Percentiles rank a stretch among this genome's conserved stretches.
Conservation (phyloP, 2,113 vertebrate genomes). For the Bubo bubo region DNA sequence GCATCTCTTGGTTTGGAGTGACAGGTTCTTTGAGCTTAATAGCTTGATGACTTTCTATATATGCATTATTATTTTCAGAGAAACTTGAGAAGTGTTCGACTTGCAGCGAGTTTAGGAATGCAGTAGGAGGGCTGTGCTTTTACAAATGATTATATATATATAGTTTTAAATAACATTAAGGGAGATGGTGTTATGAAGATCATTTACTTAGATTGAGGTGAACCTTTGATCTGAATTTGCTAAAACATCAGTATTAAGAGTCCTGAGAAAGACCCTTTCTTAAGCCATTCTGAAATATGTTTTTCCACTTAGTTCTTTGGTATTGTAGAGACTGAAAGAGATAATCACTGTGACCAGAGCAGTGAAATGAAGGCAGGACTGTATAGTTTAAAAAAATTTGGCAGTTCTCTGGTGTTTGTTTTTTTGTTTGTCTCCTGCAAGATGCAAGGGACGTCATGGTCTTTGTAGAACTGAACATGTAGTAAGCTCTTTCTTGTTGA, state of each 20-base stretch:
- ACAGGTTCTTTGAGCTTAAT: background rate
- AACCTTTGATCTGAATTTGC: background rate
- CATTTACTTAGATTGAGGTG: rapidly evolving
- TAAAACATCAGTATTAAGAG: background rate
- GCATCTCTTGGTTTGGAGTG: rapidly evolving
- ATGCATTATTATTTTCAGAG: background rate
- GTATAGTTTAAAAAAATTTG: rapidly evolving
- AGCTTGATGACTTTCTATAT: background rate
- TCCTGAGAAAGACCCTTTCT: background rate
- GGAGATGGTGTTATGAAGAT: background rate
- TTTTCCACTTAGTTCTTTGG: background rate
- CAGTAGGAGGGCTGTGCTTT: background rate
- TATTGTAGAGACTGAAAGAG: background rate
- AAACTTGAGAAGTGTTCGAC: background rate
- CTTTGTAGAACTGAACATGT: background rate
- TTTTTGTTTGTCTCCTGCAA: background rate
- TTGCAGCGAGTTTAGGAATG: background rate
- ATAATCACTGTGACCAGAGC: background rate
- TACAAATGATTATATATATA: rapidly evolving
- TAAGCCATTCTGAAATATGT: rapidly evolving
- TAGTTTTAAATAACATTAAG: background rate
- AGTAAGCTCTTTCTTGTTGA: background rate
- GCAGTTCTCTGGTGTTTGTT: background rate
- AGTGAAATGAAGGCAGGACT: background rate
- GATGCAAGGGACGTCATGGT: background rate